These are phyloP conservation scores for Daboia siamensis DNA, from an alignment of 2,113 vertebrate species.

Conservation along the genomic window DNA sequence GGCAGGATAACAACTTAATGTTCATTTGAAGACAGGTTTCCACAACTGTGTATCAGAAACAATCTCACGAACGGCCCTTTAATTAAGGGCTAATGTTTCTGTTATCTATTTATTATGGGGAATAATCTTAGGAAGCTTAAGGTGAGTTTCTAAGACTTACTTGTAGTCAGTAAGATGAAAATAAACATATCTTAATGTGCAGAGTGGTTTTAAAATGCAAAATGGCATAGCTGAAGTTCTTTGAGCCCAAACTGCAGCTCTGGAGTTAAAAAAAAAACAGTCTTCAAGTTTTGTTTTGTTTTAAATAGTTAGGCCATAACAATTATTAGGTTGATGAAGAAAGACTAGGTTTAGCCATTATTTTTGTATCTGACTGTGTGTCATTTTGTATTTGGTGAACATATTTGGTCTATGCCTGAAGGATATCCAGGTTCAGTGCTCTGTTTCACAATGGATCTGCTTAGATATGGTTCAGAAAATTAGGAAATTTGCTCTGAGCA, in stretches of 20 bases:
- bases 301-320: background rate
- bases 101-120: background rate
- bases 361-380: background rate
- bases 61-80: background rate
- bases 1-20: background rate
- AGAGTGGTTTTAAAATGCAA: background rate
- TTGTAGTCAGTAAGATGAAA: background rate
- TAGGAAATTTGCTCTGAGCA: background rate
- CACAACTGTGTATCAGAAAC: background rate
- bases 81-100: background rate
- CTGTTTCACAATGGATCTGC: background rate
- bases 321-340: background rate
- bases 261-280: background rate
- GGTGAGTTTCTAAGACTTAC: background rate
- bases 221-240: background rate
- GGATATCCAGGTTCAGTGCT: background rate
- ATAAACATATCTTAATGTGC: background rate
- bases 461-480: background rate
- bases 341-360: background rate
- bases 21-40: background rate
- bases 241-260: background rate
- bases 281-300: background rate
- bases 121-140: background rate
- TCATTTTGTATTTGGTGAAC: background rate
- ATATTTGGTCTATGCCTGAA: background rate